Conservation (phyloP, 1,140 invertebrate species). For the Zelostemma sp. region DNA sequence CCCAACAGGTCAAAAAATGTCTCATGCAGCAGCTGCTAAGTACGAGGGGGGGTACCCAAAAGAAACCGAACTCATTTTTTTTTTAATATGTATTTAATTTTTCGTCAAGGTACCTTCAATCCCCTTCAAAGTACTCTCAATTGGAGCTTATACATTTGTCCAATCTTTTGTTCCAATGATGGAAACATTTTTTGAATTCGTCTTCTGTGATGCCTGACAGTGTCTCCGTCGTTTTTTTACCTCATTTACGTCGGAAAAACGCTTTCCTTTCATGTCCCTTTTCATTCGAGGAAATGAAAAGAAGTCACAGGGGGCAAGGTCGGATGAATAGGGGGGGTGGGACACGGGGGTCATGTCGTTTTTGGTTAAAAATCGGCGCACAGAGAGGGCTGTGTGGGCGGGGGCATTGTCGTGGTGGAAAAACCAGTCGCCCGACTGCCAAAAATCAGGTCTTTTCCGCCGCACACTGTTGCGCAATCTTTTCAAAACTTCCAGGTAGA, state of each 20-base stretch:
- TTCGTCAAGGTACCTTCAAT: too few species aligned
- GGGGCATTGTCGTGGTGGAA: background rate
- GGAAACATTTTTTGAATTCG: too few species aligned
- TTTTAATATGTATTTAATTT: too few species aligned
- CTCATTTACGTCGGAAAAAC: too few species aligned
- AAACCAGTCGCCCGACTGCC: background rate
- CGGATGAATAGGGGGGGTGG: slow-evolving; percentile 53
- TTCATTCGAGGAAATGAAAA: slow-evolving; percentile 20
- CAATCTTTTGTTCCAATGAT: too few species aligned
- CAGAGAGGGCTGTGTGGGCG: background rate
- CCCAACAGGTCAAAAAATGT: slow-evolving; percentile 37
- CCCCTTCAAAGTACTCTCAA: too few species aligned
- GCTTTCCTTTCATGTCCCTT: too few species aligned
- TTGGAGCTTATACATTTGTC: too few species aligned
- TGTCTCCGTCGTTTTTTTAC: too few species aligned
- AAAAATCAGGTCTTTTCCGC: background rate
- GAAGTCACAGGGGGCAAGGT: slow-evolving; percentile 50
- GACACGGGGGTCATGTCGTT: slow-evolving; percentile 15
- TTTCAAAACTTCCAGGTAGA: background rate
- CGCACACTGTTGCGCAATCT: background rate
- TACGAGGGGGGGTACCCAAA: too few species aligned
- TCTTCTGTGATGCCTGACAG: too few species aligned
- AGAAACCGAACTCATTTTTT: too few species aligned
- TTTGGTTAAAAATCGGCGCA: slow-evolving; percentile 1
- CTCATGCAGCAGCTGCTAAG: slow-evolving; percentile 17